phyloP scores from a whole-genome alignment of 2,113 vertebrate genomes.

The Girardinichthys multiradiatus region DNA sequence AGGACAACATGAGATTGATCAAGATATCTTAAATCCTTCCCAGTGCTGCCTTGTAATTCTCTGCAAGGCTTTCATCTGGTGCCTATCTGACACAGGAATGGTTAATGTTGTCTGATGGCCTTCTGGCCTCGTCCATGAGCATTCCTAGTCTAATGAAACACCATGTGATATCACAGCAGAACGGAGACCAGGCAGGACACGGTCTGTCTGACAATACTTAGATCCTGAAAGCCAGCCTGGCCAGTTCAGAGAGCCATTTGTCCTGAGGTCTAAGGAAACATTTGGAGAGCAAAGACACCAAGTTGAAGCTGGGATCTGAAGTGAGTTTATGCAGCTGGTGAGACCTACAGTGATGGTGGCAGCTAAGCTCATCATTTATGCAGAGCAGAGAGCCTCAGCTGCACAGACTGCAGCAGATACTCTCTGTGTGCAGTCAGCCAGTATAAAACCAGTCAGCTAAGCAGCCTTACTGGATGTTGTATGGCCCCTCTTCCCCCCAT shows the following conservation, averaged over 20 bases:
- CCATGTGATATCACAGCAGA: constrained; percentile 41
- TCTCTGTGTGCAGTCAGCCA: background rate
- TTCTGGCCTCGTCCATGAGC: constrained; percentile 31
- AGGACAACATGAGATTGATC: constrained; percentile 43
- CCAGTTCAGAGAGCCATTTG: constrained; percentile 6
- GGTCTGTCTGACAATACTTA: constrained; percentile 6
- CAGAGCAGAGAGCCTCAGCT: background rate
- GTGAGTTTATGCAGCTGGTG: background rate
- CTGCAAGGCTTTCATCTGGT: constrained; percentile 64
- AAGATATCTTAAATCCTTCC: constrained; percentile 51
- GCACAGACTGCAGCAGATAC: background rate
- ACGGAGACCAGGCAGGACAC: background rate
- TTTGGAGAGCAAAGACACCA: background rate
- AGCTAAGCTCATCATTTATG: background rate
- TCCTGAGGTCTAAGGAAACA: background rate
- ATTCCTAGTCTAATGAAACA: constrained; percentile 53
- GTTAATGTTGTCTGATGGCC: constrained; percentile 43
- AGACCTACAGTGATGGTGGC: background rate
- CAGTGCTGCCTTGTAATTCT: constrained; percentile 40
- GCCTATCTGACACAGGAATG: constrained; percentile 62
- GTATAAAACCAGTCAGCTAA: background rate
- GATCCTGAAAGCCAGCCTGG: constrained; percentile 8
- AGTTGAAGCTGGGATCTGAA: background rate
- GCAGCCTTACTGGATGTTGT: background rate
- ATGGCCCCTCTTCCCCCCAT: background rate